phyloP scores from a whole-genome alignment of 1,140 invertebrate genomes.

The Ridgeia piscesae region DNA sequence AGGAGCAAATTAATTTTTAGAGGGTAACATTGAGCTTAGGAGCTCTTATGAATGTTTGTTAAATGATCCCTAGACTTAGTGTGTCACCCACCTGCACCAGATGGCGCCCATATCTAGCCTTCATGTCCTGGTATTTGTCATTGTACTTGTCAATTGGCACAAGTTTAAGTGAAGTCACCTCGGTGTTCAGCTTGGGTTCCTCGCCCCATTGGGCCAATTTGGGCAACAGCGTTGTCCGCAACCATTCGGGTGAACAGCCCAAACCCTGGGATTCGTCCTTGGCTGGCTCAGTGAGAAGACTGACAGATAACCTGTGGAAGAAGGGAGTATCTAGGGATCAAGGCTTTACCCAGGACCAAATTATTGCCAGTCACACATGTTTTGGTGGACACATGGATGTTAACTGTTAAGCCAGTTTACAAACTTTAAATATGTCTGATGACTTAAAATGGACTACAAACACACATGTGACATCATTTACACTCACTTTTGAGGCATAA shows the following conservation, averaged over 20 bases:
- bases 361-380: no score
- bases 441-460: no score
- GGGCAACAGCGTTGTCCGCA: conserved; percentile 59
- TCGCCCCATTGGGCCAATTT: conserved; percentile 71
- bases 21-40: background rate
- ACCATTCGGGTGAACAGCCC: conserved; percentile 42
- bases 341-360: no score
- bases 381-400: no score
- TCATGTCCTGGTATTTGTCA: conserved; percentile 72
- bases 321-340: background rate
- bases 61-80: background rate
- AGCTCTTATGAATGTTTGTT: background rate
- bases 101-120: conserved; percentile 75
- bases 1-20: background rate
- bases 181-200: conserved; percentile 47
- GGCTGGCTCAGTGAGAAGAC: background rate
- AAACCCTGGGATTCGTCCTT: background rate
- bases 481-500: no score
- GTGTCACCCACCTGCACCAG: conserved; percentile 68
- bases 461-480: no score
- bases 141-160: conserved; percentile 73
- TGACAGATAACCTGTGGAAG: background rate
- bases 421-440: no score
- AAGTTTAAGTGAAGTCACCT: conserved; percentile 66
- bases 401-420: no score